Evolutionary conservation across 1,140 invertebrate genomes (phyloP).

Genomic region (Phenacoccus solenopsis): DNA sequence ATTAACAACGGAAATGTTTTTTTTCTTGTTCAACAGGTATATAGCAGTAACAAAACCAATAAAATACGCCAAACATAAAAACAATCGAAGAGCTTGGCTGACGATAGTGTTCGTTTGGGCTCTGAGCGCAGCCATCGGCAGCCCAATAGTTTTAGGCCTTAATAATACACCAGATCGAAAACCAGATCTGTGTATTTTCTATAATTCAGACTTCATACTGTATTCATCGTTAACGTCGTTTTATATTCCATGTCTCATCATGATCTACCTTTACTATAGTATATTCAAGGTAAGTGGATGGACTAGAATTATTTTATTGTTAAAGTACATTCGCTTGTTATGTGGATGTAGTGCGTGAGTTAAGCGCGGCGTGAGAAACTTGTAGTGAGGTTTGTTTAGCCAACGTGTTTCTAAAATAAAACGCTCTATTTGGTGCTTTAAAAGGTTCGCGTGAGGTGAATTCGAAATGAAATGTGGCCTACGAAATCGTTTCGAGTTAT

Average conservation of each 20-base stretch:
- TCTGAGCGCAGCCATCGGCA: constrained; percentile 90
- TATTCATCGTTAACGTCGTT: constrained; percentile 96
- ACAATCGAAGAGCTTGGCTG: constrained; percentile 83
- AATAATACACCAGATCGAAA: constrained; percentile 74
- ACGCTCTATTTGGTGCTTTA: neutral
- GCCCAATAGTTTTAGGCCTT: constrained; percentile 88
- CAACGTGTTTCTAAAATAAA: neutral
- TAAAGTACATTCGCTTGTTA: neutral
- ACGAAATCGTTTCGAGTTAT: neutral
- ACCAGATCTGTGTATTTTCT: constrained; percentile 80
- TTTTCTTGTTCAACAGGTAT: constrained; percentile 55
- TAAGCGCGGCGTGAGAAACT: no score
- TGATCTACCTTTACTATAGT: constrained; percentile 96
- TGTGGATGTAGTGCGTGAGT: neutral
- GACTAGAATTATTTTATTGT: neutral
- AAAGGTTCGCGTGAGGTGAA: neutral
- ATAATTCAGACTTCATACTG: constrained; percentile 95
- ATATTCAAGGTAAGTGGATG: constrained; percentile 80
- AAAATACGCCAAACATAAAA: constrained; percentile 97
- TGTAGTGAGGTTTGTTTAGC: neutral
- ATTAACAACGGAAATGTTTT: no score
- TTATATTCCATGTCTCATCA: constrained; percentile 97
- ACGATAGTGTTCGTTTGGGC: constrained; percentile 96
- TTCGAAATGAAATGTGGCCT: neutral
- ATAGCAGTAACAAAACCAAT: constrained; percentile 98